phyloP scores from a whole-genome alignment of 2,797 vertebrate species.

The Chloroceryle amazona region DNA sequence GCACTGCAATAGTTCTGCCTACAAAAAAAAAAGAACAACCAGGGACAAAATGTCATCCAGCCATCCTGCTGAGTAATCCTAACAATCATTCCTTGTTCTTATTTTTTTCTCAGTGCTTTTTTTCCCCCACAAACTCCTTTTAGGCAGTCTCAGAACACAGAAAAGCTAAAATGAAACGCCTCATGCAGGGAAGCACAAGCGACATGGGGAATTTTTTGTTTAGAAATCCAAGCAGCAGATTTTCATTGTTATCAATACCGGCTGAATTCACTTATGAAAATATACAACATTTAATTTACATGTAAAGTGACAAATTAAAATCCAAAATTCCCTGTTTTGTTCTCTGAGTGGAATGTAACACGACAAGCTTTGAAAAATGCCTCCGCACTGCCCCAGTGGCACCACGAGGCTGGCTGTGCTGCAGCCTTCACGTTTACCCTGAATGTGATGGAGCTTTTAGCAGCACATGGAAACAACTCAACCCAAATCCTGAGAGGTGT shows the following conservation, averaged over 20 bases:
- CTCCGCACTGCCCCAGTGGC: neutral
- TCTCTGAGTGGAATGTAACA: neutral
- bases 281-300: constrained; percentile 44
- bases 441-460: neutral
- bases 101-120: neutral
- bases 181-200: constrained; percentile 31
- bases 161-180: constrained; percentile 16
- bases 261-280: constrained; percentile 47
- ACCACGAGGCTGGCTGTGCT: neutral
- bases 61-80: constrained; percentile 36
- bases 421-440: neutral
- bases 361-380: neutral
- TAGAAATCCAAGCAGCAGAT: constrained; percentile 46
- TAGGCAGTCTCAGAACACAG: neutral
- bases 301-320: constrained; percentile 54
- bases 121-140: neutral
- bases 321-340: neutral
- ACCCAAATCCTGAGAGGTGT: neutral
- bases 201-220: neutral
- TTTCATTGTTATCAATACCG: constrained; percentile 27
- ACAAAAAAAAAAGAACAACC: neutral
- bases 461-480: neutral
- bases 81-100: neutral
- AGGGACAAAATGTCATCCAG: neutral
- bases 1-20: neutral